Evolutionary conservation across 2,888 invertebrate species (phyloP).

Genomic region (Ennomos erosarius): DNA sequence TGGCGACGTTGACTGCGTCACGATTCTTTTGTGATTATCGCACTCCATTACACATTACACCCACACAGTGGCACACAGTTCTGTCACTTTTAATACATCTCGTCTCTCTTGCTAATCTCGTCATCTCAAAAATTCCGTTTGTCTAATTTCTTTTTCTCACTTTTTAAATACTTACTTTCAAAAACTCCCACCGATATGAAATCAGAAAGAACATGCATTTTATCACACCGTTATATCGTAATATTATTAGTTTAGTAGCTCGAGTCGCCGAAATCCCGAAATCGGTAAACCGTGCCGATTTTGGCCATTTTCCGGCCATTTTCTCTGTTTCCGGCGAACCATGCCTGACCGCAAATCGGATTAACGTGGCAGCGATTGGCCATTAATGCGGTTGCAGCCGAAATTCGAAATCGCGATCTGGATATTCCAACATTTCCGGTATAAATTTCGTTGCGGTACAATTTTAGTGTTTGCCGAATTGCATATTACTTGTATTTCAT

Average conservation of each 20-base stretch:
- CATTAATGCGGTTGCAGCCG: conserved; percentile 34
- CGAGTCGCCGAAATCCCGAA: conserved; percentile 18
- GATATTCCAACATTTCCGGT: conserved; percentile 38
- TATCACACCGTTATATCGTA: conserved; percentile 16
- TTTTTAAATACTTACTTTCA: too few relatives aligned
- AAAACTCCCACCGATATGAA: too few relatives aligned
- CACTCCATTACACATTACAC: too few relatives aligned
- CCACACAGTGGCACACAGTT: too few relatives aligned
- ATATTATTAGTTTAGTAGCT: conserved; percentile 15
- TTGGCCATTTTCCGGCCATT: conserved; percentile 56
- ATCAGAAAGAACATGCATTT: neutral
- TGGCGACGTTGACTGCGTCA: too few relatives aligned
- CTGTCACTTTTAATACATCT: too few relatives aligned
- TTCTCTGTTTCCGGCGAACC: conserved; percentile 49
- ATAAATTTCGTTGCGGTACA: conserved; percentile 34
- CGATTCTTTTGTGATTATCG: too few relatives aligned
- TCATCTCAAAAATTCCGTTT: neutral
- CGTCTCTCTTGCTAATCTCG: too few relatives aligned
- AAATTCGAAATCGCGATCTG: conserved; percentile 47
- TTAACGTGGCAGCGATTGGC: conserved; percentile 52
- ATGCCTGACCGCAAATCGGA: conserved; percentile 59
- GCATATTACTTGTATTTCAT: conserved; percentile 17
- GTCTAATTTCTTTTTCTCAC: neutral
- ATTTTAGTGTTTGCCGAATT: neutral
- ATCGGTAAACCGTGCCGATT: conserved; percentile 30